Evolutionary conservation across 2,888 invertebrate species (phyloP), one percentile per base, ranked within the genome.

Genomic region (Acleris cristana): DNA sequence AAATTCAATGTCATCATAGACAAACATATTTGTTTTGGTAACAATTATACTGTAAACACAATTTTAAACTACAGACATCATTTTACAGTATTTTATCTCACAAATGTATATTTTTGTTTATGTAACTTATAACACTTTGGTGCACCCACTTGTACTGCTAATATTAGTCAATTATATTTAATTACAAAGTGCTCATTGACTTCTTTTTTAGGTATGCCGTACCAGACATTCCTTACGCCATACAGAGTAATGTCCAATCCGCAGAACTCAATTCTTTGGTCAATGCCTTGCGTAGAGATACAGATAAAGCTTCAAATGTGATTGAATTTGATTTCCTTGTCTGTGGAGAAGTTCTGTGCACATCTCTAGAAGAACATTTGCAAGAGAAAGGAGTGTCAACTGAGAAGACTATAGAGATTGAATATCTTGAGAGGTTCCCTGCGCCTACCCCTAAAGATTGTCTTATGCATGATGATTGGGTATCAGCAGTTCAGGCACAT

Each of bases 381-480:
- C 94, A 95, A 70, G 95, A 96, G 69, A 96, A 96, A 76, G 94
- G 94, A 49, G 92, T 96, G 12, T 97, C 97, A 0, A 95, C 95
- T 58, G 99, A 99, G 93, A 95, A 95, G 63, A 96, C 97, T 12
- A 91, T 99, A 73, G 96, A 97, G 73, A 94, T 99, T 60, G 99
- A 99, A 87, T 99, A 99, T 88, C 92, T 99, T 23, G 97, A 98
- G 83, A 95, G 97, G 75, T 96, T 96, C 75, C 97, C 98, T 14
- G 96, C 99, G 0, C 99, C 99, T 0, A 95, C 97, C 79, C 99
- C 99, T 0, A 95, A 98, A 82, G 97, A 98, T 84, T 97, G 98
- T 82, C 92, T 99, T 72, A 94, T 97, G 84, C 99, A 99, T 79
- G 98, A 99, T 88, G 99, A 99, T 84, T 99, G 99, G 99, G 98